These are phyloP conservation scores for Desoria tigrina DNA, from an alignment of 2,888 invertebrate genomes.

Conservation along the genomic window DNA sequence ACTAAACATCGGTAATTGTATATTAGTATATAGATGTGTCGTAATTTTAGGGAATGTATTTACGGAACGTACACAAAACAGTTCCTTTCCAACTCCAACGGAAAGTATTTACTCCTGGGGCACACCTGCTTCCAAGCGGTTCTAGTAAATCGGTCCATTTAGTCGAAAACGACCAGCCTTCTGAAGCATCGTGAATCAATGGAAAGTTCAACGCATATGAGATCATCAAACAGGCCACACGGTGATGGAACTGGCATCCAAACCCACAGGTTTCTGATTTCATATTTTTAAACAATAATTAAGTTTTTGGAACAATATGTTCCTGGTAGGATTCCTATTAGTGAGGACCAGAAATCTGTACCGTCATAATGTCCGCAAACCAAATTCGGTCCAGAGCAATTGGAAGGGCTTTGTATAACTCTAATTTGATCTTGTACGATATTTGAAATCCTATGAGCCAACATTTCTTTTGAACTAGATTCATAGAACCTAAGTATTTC, in stretches of 20 bases:
- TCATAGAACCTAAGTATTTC: no score
- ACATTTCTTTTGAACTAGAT: no score
- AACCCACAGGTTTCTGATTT: conserved; percentile 26
- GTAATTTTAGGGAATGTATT: no score
- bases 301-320: no score
- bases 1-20: no score
- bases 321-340: no score
- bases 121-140: conserved; percentile 26
- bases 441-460: background rate
- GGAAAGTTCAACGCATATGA: conserved; percentile 29
- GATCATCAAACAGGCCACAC: conserved; percentile 27
- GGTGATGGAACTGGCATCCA: conserved; percentile 40
- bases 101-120: conserved; percentile 13
- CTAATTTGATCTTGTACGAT: background rate
- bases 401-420: background rate
- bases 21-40: no score
- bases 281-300: no score
- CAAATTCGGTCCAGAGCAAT: background rate
- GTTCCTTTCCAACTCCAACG: conserved; percentile 18
- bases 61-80: no score
- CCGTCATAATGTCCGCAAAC: conserved; percentile 1
- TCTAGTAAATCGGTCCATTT: conserved; percentile 26
- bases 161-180: conserved; percentile 21
- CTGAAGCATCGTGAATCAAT: conserved; percentile 26
- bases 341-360: no score